These are phyloP conservation scores for Parnassius mnemosyne DNA, from an alignment of 2,888 invertebrate species.

Conservation along the genomic window DNA sequence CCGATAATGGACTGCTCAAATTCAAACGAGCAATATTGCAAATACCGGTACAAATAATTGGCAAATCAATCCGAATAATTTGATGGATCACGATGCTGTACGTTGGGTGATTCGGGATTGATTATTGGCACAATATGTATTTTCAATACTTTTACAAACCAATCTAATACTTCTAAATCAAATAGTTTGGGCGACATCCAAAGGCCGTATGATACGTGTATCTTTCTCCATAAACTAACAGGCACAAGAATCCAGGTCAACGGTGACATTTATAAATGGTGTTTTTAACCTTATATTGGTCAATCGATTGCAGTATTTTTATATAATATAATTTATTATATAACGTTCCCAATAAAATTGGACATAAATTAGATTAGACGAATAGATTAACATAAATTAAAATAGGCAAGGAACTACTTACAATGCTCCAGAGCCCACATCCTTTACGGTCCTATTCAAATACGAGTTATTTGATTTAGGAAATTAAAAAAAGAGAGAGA, in stretches of 20 bases:
- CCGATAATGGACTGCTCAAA: neutral
- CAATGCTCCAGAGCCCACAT: too few species aligned
- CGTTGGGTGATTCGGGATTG: neutral
- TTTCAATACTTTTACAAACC: too few species aligned
- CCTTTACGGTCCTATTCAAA: too few species aligned
- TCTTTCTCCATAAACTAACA: conserved; percentile 17
- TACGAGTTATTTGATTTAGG: too few species aligned
- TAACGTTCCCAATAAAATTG: too few species aligned
- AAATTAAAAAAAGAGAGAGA: too few species aligned
- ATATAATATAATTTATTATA: too few species aligned
- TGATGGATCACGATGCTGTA: neutral
- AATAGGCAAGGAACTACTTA: too few species aligned
- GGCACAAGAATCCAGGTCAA: conserved; percentile 14
- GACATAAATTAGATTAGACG: too few species aligned
- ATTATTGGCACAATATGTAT: neutral
- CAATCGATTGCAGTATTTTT: neutral
- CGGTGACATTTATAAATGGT: conserved; percentile 16
- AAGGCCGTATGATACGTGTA: neutral
- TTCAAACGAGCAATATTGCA: neutral
- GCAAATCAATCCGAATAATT: neutral
- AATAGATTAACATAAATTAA: too few species aligned
- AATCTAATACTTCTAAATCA: neutral
- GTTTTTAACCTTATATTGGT: conserved; percentile 6
- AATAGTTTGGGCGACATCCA: conserved; percentile 5
- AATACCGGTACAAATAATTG: neutral